Percentiles rank a stretch among this genome's conserved stretches.
Evolutionary conservation across 2,888 invertebrate species (phyloP).

Genomic region (Tineola bisselliella): DNA sequence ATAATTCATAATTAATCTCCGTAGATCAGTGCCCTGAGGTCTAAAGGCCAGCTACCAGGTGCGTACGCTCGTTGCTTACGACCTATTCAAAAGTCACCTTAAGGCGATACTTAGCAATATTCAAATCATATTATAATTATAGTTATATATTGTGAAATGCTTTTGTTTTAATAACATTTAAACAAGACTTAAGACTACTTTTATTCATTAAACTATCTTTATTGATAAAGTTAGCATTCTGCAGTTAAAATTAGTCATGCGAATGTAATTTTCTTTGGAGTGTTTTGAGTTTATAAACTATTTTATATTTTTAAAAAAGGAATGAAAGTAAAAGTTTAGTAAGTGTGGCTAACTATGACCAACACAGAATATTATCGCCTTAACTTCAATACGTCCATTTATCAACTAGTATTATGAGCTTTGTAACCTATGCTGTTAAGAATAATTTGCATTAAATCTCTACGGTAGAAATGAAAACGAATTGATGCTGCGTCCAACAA

Average conservation of each 20-base stretch:
- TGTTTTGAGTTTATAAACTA: too few relatives aligned
- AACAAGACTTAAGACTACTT: too few relatives aligned
- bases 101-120: neutral
- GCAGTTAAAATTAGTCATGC: too few relatives aligned
- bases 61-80: neutral
- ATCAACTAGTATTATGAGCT: neutral
- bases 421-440: neutral
- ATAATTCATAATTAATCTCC: slow-evolving; percentile 2
- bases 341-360: too few relatives aligned
- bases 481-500: slow-evolving; percentile 21
- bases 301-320: too few relatives aligned
- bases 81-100: neutral
- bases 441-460: neutral
- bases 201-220: too few relatives aligned
- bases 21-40: slow-evolving; percentile 4
- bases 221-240: too few relatives aligned
- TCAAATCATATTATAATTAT: neutral
- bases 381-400: neutral
- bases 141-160: neutral
- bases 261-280: too few relatives aligned
- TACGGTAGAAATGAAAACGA: neutral
- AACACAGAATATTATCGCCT: neutral
- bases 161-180: too few relatives aligned
- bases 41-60: slow-evolving; percentile 2
- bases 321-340: too few relatives aligned